phyloP scores from a whole-genome alignment of 1,140 invertebrate genomes.

The Yoshiicerus persimilis region DNA sequence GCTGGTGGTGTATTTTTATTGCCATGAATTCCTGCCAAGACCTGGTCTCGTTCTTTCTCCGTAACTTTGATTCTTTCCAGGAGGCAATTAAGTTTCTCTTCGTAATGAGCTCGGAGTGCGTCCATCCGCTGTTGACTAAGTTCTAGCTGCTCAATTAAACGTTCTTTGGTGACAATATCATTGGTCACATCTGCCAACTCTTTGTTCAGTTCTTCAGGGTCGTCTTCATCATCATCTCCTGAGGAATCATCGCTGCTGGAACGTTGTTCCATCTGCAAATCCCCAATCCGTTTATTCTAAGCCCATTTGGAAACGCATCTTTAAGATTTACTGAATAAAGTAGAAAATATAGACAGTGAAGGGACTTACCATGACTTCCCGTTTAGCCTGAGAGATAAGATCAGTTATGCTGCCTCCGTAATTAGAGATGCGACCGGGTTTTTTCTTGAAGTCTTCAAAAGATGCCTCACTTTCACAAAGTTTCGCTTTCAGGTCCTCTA shows the following conservation, averaged over 20 bases:
- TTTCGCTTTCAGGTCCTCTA: slow-evolving; percentile 84
- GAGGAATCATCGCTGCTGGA: slow-evolving; percentile 53
- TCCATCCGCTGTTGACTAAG: slow-evolving; percentile 78
- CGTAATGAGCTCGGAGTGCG: slow-evolving; percentile 85
- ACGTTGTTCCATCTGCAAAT: neutral
- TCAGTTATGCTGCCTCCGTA: neutral
- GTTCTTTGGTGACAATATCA: slow-evolving; percentile 88
- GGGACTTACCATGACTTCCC: neutral
- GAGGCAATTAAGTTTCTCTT: slow-evolving; percentile 88
- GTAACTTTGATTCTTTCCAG: slow-evolving; percentile 84
- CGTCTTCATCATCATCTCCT: slow-evolving; percentile 52
- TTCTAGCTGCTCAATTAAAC: slow-evolving; percentile 91
- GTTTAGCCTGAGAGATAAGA: neutral
- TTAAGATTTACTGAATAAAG: slow-evolving; percentile 50
- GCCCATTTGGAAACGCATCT: too few relatives aligned
- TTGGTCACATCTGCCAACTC: slow-evolving; percentile 73
- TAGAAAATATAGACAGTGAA: slow-evolving; percentile 33
- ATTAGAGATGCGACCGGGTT: neutral
- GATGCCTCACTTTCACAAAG: slow-evolving; percentile 76
- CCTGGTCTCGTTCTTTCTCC: slow-evolving; percentile 89
- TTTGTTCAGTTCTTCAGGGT: slow-evolving; percentile 38
- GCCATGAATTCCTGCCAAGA: slow-evolving; percentile 63
- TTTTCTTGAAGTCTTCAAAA: slow-evolving; percentile 33
- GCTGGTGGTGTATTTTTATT: slow-evolving; percentile 41
- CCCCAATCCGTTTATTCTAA: too few relatives aligned